A percentile compares a stretch with the other conserved stretches of the same genome.
Conservation (phyloP, 2,888 invertebrate species). For the Epirrhoe tristata region DNA sequence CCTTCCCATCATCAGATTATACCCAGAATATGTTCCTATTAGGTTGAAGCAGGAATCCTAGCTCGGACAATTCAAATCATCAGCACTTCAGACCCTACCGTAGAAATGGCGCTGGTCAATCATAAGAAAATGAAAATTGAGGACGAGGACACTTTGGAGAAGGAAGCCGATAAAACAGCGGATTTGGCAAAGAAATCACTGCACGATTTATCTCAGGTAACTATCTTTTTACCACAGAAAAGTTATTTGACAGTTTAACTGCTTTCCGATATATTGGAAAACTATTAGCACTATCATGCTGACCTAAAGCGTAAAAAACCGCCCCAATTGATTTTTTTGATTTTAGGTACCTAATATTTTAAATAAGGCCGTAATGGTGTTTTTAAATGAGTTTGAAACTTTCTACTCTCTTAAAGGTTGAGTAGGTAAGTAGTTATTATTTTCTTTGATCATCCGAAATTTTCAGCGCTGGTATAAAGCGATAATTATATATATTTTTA, state of each 20-base stretch:
- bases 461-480: background rate
- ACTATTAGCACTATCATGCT: slow-evolving; percentile 18
- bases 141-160: slow-evolving; percentile 86
- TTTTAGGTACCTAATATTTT: slow-evolving; percentile 7
- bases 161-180: slow-evolving; percentile 62
- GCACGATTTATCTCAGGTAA: slow-evolving; percentile 78
- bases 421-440: background rate
- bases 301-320: slow-evolving; percentile 8
- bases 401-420: background rate
- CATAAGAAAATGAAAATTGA: slow-evolving; percentile 79
- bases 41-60: slow-evolving; percentile 91
- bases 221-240: slow-evolving; percentile 39
- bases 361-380: background rate
- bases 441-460: background rate
- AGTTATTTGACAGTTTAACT: slow-evolving; percentile 21
- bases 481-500: background rate
- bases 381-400: background rate
- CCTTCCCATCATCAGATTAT: too few relatives aligned
- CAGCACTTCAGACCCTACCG: slow-evolving; percentile 83
- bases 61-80: slow-evolving; percentile 91
- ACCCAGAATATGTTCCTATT: slow-evolving; percentile 15
- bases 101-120: slow-evolving; percentile 80
- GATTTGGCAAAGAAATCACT: slow-evolving; percentile 76
- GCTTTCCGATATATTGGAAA: slow-evolving; percentile 27
- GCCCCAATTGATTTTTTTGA: background rate